phyloP scores from a whole-genome alignment of 37 sponge, comb jelly and placozoan genomes.

The Beroe forskalii region DNA sequence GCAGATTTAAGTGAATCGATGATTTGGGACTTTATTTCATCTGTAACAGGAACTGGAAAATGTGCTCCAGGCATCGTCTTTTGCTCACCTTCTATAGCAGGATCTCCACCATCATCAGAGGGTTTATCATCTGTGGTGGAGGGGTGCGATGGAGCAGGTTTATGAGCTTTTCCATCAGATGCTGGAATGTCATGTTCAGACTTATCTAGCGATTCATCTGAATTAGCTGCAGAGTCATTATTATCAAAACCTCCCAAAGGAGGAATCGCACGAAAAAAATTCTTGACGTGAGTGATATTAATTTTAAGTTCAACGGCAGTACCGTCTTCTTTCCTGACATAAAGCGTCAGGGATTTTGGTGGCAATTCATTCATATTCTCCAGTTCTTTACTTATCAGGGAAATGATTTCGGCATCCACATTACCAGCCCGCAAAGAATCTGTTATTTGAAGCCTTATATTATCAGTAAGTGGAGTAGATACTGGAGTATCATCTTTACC shows the following conservation, averaged over 20 bases:
- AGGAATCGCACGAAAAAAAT: constrained; percentile 57
- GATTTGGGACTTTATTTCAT: constrained; percentile 29
- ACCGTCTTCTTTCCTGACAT: constrained; percentile 34
- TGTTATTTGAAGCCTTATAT: constrained; percentile 6
- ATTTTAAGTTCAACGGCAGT: constrained; percentile 41
- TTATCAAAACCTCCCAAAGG: constrained; percentile 2
- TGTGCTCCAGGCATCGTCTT: too few relatives aligned
- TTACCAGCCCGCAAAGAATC: not conserved
- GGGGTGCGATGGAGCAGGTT: too few relatives aligned
- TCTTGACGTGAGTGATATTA: constrained; percentile 6
- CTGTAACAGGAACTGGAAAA: not conserved
- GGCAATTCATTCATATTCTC: not conserved
- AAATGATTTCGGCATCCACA: not conserved
- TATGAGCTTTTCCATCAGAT: not conserved
- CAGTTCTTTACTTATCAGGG: not conserved
- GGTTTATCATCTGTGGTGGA: not conserved
- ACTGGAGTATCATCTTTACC: not conserved
- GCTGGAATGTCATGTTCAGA: not conserved
- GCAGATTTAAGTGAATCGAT: constrained; percentile 7
- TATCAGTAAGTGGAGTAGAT: constrained; percentile 17
- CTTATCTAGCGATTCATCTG: not conserved
- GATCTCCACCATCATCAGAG: not conserved
- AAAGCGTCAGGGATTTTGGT: not conserved
- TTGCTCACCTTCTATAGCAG: not conserved
- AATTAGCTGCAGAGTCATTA: not conserved